Conservation (phyloP, 1,140 invertebrate genomes). For the Calliopsis andreniformis region DNA sequence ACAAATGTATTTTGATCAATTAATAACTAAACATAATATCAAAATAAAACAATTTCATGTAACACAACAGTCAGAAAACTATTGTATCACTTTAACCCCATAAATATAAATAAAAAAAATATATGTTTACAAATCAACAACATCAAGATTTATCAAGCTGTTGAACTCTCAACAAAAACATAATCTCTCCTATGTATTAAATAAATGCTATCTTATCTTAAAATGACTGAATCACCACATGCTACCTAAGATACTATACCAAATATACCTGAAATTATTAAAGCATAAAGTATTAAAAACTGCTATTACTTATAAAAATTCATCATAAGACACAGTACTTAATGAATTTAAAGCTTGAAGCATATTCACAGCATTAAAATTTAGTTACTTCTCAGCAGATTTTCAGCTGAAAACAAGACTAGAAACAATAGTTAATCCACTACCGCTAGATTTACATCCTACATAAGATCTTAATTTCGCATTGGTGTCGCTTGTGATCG, state of each 20-base stretch:
- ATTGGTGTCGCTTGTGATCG: neutral
- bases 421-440: constrained; percentile 15
- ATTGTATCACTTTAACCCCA: no score
- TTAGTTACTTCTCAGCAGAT: constrained; percentile 3
- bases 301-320: constrained; percentile 8
- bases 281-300: neutral
- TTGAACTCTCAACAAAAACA: neutral
- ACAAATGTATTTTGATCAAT: no score
- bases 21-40: neutral
- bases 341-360: no score
- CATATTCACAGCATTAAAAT: constrained; percentile 2
- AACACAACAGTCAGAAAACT: no score
- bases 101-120: neutral
- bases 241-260: neutral
- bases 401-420: constrained; percentile 26
- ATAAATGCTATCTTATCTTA: constrained; percentile 1
- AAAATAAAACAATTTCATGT: no score
- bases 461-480: neutral
- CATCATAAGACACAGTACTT: neutral
- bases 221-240: neutral
- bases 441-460: constrained; percentile 1
- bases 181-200: neutral
- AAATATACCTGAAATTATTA: constrained; percentile 18
- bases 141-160: neutral
- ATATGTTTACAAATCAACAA: no score